Evolutionary conservation across 2,888 invertebrate species (phyloP).

Genomic region (Epistrophella euchroma): DNA sequence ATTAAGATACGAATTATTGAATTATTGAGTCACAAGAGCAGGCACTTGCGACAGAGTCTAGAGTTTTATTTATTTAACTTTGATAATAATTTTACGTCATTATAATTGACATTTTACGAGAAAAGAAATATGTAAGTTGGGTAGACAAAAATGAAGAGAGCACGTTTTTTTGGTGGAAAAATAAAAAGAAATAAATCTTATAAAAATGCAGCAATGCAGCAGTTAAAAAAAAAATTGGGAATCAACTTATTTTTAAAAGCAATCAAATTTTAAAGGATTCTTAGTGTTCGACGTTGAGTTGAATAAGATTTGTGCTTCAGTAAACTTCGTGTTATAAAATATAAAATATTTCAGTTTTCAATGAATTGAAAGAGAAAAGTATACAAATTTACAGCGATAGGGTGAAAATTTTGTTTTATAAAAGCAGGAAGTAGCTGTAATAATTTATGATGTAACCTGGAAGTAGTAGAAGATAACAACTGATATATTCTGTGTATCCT

Average conservation of each 20-base stretch:
- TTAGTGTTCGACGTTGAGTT: not conserved
- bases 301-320: no score
- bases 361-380: no score
- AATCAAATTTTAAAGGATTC: not conserved
- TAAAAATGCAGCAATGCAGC: slow-evolving; percentile 2
- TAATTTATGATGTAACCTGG: no score
- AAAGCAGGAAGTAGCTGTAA: no score
- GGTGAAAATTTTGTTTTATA: no score
- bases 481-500: no score
- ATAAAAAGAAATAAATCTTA: not conserved
- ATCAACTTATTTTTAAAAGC: not conserved
- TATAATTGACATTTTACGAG: not conserved
- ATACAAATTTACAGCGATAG: no score
- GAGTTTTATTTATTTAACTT: not conserved
- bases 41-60: not conserved
- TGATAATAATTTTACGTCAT: not conserved
- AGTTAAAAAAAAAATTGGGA: not conserved
- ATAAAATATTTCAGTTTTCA: no score
- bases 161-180: not conserved
- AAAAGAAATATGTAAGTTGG: not conserved
- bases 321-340: no score
- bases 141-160: not conserved
- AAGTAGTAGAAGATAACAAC: no score
- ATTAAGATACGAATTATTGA: no score
- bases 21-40: no score